Conservation (phyloP, 2,797 vertebrate genomes). For the Sarcoramphus papa region DNA sequence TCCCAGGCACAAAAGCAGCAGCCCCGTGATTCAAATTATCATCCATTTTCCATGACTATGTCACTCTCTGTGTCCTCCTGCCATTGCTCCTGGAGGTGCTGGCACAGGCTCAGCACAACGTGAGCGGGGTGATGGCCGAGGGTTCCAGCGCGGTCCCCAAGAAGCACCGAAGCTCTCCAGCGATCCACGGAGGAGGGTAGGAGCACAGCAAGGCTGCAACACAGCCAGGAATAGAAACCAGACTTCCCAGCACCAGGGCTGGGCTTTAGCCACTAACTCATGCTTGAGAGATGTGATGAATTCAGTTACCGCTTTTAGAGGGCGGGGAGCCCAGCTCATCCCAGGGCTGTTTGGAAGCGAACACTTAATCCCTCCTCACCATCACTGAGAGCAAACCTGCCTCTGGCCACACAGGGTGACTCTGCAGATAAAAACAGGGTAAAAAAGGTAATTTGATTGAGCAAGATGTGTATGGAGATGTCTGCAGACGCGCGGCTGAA, state of each 20-base stretch:
- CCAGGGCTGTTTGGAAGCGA: background rate
- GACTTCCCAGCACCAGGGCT: background rate
- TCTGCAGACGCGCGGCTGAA: background rate
- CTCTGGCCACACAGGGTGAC: background rate
- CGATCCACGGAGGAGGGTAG: background rate
- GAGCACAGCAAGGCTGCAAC: background rate
- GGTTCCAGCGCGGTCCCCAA: background rate
- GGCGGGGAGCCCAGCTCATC: background rate
- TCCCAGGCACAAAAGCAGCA: background rate
- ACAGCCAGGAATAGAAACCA: background rate
- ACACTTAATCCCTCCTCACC: background rate
- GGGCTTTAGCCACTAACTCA: background rate
- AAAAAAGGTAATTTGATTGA: background rate
- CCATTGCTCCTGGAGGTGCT: background rate
- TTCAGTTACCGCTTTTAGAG: background rate
- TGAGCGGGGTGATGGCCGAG: background rate
- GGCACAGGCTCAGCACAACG: rapidly evolving
- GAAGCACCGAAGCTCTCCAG: background rate
- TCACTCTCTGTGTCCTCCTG: background rate
- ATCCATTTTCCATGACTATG: background rate
- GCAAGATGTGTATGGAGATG: background rate
- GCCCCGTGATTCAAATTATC: background rate
- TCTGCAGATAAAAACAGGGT: background rate
- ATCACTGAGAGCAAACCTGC: background rate
- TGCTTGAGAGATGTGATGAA: background rate